Percentiles rank a stretch among this genome's conserved stretches.
Evolutionary conservation across 2,888 invertebrate genomes (phyloP).

Genomic region (Sepioteuthis lessoniana): DNA sequence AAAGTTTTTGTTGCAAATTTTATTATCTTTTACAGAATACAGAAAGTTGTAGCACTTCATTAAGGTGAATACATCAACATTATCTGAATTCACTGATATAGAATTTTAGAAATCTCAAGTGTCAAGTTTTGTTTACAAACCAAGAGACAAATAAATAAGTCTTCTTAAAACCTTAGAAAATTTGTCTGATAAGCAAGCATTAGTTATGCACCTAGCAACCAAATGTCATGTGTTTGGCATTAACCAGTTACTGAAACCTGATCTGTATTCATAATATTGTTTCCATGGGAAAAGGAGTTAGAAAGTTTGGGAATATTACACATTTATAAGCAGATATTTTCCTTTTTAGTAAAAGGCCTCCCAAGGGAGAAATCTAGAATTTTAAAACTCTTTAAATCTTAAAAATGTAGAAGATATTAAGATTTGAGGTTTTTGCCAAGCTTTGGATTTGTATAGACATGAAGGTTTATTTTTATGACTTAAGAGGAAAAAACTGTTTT

Average conservation of each 20-base stretch:
- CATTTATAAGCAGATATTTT: not conserved
- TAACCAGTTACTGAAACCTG: conserved; percentile 13
- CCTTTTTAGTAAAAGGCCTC: not conserved
- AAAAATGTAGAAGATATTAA: not conserved
- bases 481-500: no score
- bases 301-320: not conserved
- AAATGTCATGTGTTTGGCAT: not conserved
- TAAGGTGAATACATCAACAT: not conserved
- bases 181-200: not conserved
- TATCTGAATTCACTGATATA: not conserved
- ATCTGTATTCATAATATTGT: not conserved
- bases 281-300: not conserved
- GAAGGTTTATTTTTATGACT: no score
- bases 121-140: not conserved
- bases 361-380: not conserved
- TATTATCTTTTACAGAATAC: conserved; percentile 1
- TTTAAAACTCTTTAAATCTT: not conserved
- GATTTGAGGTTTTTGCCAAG: not conserved
- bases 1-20: not conserved
- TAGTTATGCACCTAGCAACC: not conserved
- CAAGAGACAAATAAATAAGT: not conserved
- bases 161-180: not conserved
- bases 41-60: not conserved
- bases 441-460: not conserved
- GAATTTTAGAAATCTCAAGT: not conserved